Evolutionary conservation across 2,888 invertebrate genomes (phyloP).

Genomic region (Chalcis sispes): DNA sequence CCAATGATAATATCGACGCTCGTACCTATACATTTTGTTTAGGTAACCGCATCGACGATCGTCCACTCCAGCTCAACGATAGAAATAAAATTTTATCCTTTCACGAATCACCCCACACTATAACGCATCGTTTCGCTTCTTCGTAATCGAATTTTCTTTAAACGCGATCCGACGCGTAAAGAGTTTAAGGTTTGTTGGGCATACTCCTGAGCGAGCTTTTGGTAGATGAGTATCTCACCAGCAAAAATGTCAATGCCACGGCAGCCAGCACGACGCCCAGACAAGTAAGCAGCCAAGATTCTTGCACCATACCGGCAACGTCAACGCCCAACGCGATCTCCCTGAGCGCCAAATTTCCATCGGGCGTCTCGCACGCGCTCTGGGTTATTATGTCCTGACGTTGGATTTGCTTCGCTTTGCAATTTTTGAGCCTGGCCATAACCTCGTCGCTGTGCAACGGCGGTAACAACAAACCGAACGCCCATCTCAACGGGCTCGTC

Average conservation of each 20-base stretch:
- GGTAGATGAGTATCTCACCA: slow-evolving; percentile 77
- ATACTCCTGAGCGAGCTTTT: slow-evolving; percentile 78
- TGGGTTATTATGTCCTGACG: slow-evolving; percentile 92
- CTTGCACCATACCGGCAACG: slow-evolving; percentile 39
- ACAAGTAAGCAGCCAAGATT: slow-evolving; percentile 78
- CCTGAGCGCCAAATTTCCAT: slow-evolving; percentile 81
- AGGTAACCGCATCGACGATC: background rate
- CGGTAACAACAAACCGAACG: slow-evolving; percentile 68
- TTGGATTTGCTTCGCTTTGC: slow-evolving; percentile 82
- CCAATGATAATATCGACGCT: no score
- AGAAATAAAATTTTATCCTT: background rate
- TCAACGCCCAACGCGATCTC: slow-evolving; percentile 64
- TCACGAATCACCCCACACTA: background rate
- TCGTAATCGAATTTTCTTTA: background rate
- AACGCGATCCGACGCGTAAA: background rate
- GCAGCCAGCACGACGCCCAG: slow-evolving; percentile 80
- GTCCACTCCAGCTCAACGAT: no score
- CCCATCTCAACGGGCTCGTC: slow-evolving; percentile 72
- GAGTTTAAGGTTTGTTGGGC: slow-evolving; percentile 80
- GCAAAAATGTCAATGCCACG: slow-evolving; percentile 79
- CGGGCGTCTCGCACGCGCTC: slow-evolving; percentile 87
- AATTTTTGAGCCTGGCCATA: slow-evolving; percentile 67
- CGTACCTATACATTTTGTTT: background rate
- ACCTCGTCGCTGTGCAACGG: slow-evolving; percentile 66
- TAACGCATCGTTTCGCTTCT: background rate